Conservation (phyloP, 2,888 invertebrate species). For the Drosophila neotestacea region DNA sequence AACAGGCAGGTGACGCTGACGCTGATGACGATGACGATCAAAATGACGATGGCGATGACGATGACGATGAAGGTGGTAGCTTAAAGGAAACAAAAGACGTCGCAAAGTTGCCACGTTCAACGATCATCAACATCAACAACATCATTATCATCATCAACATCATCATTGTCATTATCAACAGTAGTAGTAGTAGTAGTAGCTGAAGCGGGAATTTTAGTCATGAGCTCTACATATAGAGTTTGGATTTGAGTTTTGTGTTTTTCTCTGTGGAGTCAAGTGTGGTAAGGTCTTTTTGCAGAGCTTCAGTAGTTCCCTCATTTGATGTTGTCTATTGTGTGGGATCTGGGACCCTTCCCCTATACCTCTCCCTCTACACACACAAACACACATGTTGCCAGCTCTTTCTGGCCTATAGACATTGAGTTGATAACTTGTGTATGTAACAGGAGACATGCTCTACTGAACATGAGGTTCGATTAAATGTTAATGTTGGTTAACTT, state of each 20-base stretch:
- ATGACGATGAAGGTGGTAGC: conserved; percentile 29
- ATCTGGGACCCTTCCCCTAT: conserved; percentile 58
- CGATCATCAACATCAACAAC: conserved; percentile 60
- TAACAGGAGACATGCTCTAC: conserved; percentile 84
- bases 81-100: conserved; percentile 61
- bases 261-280: conserved; percentile 60
- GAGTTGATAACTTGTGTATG: conserved; percentile 75
- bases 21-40: conserved; percentile 8
- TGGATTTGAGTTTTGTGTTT: not conserved
- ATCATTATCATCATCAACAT: conserved; percentile 13
- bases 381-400: conserved; percentile 27
- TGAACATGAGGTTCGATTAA: conserved; percentile 85
- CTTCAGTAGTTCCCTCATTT: conserved; percentile 80
- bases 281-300: conserved; percentile 77
- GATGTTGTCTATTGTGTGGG: conserved; percentile 65
- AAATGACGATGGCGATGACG: conserved; percentile 22
- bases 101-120: conserved; percentile 63
- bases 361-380: conserved; percentile 23
- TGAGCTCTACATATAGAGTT: conserved; percentile 28
- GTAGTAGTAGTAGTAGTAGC: conserved; percentile 6
- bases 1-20: conserved; percentile 43
- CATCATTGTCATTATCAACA: conserved; percentile 13
- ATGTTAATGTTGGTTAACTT: conserved; percentile 85
- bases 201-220: conserved; percentile 24
- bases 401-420: conserved; percentile 27